phyloP scores from a whole-genome alignment of 2,888 invertebrate species.

The Pomacea canaliculata region DNA sequence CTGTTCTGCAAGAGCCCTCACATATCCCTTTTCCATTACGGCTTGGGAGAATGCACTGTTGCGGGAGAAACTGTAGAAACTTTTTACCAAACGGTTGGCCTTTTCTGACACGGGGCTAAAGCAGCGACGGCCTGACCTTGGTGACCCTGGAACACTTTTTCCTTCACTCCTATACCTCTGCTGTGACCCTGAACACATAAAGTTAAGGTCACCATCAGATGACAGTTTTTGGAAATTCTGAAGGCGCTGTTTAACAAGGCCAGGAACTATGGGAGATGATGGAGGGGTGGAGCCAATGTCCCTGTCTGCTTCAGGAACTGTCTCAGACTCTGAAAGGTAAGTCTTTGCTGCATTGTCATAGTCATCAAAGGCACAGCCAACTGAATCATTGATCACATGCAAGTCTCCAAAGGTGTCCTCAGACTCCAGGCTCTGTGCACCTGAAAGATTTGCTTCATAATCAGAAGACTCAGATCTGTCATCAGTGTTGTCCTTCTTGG shows the following conservation, averaged over 20 bases:
- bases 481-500: slow-evolving; percentile 7
- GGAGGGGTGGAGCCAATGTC: slow-evolving; percentile 46
- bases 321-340: slow-evolving; percentile 12
- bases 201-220: slow-evolving; percentile 24
- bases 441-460: background rate
- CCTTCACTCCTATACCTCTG: slow-evolving; percentile 3
- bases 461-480: slow-evolving; percentile 11
- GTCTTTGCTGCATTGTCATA: slow-evolving; percentile 25
- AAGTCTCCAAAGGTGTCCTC: slow-evolving; percentile 33
- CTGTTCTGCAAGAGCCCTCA: slow-evolving; percentile 51
- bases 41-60: slow-evolving; percentile 45
- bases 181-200: background rate
- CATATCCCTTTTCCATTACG: slow-evolving; percentile 54
- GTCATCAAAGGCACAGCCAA: slow-evolving; percentile 35
- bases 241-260: slow-evolving; percentile 51
- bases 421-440: slow-evolving; percentile 23
- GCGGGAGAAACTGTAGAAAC: slow-evolving; percentile 32
- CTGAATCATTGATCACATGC: slow-evolving; percentile 36
- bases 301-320: slow-evolving; percentile 27
- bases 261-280: slow-evolving; percentile 49
- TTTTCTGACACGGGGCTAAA: slow-evolving; percentile 21
- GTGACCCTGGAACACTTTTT: background rate
- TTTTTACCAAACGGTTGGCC: slow-evolving; percentile 28
- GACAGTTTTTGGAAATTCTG: slow-evolving; percentile 44
- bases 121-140: background rate